phyloP scores from a whole-genome alignment of 2,797 vertebrate genomes.

The Lithobates pipiens region DNA sequence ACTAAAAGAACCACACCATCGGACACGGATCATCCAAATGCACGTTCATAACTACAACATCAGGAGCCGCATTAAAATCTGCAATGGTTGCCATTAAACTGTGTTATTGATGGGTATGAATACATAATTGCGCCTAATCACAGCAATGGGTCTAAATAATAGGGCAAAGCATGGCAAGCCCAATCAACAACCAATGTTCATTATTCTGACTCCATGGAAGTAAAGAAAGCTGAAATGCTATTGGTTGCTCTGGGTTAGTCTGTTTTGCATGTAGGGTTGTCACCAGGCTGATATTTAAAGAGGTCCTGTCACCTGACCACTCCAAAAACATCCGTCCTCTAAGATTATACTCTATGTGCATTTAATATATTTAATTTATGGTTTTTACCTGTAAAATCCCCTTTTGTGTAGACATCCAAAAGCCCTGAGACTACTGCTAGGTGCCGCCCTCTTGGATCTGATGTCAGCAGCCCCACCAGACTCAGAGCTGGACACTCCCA shows the following conservation, averaged over 20 bases:
- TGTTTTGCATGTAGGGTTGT: not conserved
- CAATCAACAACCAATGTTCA: no score
- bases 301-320: not conserved
- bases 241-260: not conserved
- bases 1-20: not conserved
- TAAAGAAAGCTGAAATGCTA: not conserved
- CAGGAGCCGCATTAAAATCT: not conserved
- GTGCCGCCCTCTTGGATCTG: no score
- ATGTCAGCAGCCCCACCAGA: no score
- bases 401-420: no score
- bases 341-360: no score
- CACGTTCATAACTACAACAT: not conserved
- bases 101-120: not conserved
- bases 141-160: not conserved
- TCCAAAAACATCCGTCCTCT: not conserved
- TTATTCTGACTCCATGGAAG: no score
- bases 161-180: not conserved
- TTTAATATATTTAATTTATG: not conserved
- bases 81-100: slow-evolving; percentile 1
- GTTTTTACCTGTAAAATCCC: not conserved
- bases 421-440: no score
- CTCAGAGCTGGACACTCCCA: no score
- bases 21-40: not conserved
- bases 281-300: not conserved
- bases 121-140: not conserved